Percentiles rank a stretch among this genome's conserved stretches.
Evolutionary conservation across 1,140 invertebrate species (phyloP).

Genomic region (Drosophila parabipectinata): DNA sequence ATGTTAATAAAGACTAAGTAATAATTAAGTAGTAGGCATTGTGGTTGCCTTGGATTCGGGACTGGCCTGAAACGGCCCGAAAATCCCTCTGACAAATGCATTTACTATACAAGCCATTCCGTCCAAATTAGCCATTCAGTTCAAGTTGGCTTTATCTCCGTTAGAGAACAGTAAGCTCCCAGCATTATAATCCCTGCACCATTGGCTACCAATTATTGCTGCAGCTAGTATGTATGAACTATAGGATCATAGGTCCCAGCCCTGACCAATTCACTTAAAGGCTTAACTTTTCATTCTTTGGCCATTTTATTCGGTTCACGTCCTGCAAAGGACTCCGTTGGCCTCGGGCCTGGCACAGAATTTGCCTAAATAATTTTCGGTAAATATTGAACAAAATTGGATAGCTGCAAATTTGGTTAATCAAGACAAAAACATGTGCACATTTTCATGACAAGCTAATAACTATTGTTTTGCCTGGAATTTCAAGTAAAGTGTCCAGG

Average conservation of each 20-base stretch:
- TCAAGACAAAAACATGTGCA: background rate
- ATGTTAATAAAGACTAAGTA: slow-evolving; percentile 54
- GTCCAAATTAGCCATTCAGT: slow-evolving; percentile 47
- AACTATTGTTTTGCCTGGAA: background rate
- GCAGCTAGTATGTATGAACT: too few species aligned
- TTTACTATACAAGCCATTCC: background rate
- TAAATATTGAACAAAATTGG: slow-evolving; percentile 27
- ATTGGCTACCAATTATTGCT: background rate
- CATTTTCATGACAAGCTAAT: background rate
- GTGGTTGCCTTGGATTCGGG: slow-evolving; percentile 33
- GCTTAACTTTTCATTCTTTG: slow-evolving; percentile 10
- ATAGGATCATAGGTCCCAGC: slow-evolving; percentile 10
- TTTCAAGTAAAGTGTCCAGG: background rate
- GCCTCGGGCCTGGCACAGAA: slow-evolving; percentile 5
- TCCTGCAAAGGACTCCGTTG: background rate
- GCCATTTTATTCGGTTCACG: slow-evolving; percentile 26
- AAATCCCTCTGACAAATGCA: slow-evolving; percentile 17
- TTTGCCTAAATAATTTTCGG: slow-evolving; percentile 26
- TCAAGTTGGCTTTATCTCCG: slow-evolving; percentile 1
- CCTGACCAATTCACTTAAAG: slow-evolving; percentile 32
- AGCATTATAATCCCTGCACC: background rate
- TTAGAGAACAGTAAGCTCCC: background rate
- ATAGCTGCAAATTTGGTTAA: background rate
- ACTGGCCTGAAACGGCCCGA: background rate
- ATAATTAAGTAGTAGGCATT: slow-evolving; percentile 54